These are phyloP conservation scores for Peucedramus taeniatus DNA, from an alignment of 2,113 vertebrate genomes.

Conservation along the genomic window DNA sequence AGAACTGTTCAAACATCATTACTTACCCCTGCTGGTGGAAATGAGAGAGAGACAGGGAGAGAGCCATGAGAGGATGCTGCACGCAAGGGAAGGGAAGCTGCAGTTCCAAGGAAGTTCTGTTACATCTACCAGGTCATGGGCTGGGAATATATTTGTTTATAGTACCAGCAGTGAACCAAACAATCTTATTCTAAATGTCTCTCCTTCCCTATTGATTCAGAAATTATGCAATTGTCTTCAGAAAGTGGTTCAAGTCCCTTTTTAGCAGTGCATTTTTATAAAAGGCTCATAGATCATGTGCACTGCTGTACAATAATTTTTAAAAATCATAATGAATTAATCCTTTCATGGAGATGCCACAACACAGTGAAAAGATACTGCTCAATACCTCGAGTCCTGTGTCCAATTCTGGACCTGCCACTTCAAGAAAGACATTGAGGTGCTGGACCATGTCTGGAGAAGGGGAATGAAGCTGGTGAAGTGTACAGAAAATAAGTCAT, in stretches of 20 bases:
- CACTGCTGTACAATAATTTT: not conserved
- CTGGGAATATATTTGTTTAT: not conserved
- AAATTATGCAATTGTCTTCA: not conserved
- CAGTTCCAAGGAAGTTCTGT: not conserved
- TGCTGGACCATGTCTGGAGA: not conserved
- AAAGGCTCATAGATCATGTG: not conserved
- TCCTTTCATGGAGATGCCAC: not conserved
- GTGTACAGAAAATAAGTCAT: not conserved
- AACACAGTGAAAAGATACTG: not conserved
- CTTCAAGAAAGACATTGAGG: not conserved
- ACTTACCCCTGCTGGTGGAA: not conserved
- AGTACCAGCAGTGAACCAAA: not conserved
- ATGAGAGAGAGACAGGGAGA: not conserved
- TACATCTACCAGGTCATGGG: not conserved
- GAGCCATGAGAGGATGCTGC: not conserved
- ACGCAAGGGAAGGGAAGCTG: accelerated
- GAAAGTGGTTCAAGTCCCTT: not conserved
- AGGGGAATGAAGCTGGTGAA: not conserved
- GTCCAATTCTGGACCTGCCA: not conserved
- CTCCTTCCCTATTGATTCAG: not conserved
- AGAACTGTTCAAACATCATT: not conserved
- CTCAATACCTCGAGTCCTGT: not conserved
- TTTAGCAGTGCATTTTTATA: not conserved
- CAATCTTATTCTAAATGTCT: not conserved
- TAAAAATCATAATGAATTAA: not conserved